These are phyloP conservation scores for Rhinolophus sinicus DNA, from an alignment of 2,113 vertebrate species.

Conservation along the genomic window DNA sequence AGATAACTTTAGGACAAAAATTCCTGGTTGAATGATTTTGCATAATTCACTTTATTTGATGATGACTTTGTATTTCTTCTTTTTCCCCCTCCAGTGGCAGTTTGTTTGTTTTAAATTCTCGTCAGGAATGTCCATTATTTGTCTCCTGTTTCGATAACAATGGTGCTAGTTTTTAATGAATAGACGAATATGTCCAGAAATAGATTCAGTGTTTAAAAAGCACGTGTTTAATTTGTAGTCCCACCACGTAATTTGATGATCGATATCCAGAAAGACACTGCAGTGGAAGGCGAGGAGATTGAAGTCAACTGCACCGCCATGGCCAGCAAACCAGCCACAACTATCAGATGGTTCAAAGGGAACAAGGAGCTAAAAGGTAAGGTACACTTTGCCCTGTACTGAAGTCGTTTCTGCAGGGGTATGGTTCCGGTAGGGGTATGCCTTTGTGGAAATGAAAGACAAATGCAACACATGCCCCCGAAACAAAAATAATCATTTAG, in stretches of 20 bases:
- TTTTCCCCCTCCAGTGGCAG: background rate
- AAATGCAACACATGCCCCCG: background rate
- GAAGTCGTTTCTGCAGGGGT: background rate
- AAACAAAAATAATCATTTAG: background rate
- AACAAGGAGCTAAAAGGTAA: conserved; percentile 94
- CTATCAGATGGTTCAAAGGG: conserved; percentile 97
- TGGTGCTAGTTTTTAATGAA: background rate
- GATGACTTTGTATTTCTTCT: background rate
- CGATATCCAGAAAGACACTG: conserved; percentile 94
- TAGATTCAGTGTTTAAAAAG: conserved; percentile 19
- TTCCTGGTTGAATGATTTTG: background rate
- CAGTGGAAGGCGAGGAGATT: conserved; percentile 96
- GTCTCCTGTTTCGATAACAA: background rate
- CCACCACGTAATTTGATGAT: conserved; percentile 95
- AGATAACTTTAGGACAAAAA: background rate
- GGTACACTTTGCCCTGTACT: background rate
- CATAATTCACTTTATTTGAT: background rate
- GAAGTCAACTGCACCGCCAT: conserved; percentile 97
- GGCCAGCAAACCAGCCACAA: conserved; percentile 96
- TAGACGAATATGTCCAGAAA: background rate
- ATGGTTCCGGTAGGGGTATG: background rate
- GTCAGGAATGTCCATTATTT: background rate
- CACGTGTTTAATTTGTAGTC: conserved; percentile 84
- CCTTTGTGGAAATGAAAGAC: background rate
- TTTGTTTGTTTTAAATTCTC: conserved; percentile 30